Evolutionary conservation across 2,113 vertebrate species (phyloP), one percentile per base, ranked within the genome.

Genomic region (Stercorarius parasiticus): DNA sequence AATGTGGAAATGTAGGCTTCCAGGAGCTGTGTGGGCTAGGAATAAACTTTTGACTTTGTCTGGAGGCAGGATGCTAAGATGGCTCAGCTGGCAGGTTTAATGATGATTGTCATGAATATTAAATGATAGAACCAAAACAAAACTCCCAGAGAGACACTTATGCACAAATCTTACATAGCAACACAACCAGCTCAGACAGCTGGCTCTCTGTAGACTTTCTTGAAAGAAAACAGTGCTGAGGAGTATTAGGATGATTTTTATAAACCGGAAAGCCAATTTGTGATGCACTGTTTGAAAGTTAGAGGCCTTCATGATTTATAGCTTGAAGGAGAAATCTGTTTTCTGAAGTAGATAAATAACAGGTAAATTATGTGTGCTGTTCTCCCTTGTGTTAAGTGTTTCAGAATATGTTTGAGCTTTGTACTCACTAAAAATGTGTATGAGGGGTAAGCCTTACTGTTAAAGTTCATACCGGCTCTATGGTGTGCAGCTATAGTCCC

Each of bases 81-180:
- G 13, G 86, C 56, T 82, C 69, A 86, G 90, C 82, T 84, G 77
- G 92, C 91, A 91, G 77, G 91, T 95, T 95, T 94, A 95, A 89
- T 49, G 81, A 72, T 77, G 91, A 88, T 82, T 94, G 86, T 85
- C 94, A 91, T 96, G 86, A 97, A 97, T 95, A 95, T 91, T 87
- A 95, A 95, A 97, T 91, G 91, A 64, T n/a, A 89, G 83, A 91
- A 87, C 65, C 69, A 85, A 96, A 97, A 74, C 92, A 95, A 95
- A 97, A 91, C 93, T 96, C 88, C 93, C 91, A 47, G 83, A 87
- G 92, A 97, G 89, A 95, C 55, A 52, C 56, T 93, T 67, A 29
- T 0, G 43, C 81, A 87, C 88, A 58, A 29, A 82, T 87, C 74
- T 82, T 25, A 80, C 69, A 67, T 8, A 91, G 88, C 76, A 90